Evolutionary conservation across 2,113 vertebrate genomes (phyloP), one percentile per base, ranked within the genome.

Genomic region (Jacana jacana): DNA sequence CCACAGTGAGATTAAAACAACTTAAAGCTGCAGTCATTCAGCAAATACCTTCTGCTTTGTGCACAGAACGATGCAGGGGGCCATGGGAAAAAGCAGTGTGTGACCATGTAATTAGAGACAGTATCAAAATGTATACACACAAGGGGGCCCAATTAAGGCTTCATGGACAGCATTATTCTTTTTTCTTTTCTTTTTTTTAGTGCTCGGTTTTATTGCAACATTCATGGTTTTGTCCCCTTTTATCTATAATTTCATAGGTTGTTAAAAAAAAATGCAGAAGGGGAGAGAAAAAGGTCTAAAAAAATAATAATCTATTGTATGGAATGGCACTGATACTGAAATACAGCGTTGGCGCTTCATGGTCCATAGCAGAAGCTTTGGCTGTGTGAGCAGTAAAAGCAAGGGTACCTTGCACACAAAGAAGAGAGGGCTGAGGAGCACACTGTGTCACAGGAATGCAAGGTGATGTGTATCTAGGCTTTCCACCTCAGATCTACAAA

Each of bases 71-170:
- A 94, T 86, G 93, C 65, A 92, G 90, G 90, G 70, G 87, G 96
- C 95, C 91, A 77, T 46, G 55, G 89, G 92, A 90, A 95, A 93
- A 96, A 93, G 91, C 92, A 94, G 89, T 93, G 78, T 96, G 95
- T 71, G 91, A 95, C 72, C 90, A 54, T 77, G 79, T 95, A 95
- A 96, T 96, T 96, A 96, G 92, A 90, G 92, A 88, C 68, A 60
- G 68, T 94, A 96, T 92, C 92, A 95, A 95, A 97, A 97, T 33
- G 55, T 90, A 33, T 81, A 91, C 89, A 88, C 88, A 79, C 86
- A 96, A 96, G 95, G 95, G 90, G 86, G 93, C 77, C 95, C 92
- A 96, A 96, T 95, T 96, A 97, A 72, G 89, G 81, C 68, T 88
- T 89, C 71, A 30, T 10, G 64, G 87, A 88, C 71, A 81, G 80